Conservation (phyloP, 2,797 vertebrate species). For the Alectoris magna region DNA sequence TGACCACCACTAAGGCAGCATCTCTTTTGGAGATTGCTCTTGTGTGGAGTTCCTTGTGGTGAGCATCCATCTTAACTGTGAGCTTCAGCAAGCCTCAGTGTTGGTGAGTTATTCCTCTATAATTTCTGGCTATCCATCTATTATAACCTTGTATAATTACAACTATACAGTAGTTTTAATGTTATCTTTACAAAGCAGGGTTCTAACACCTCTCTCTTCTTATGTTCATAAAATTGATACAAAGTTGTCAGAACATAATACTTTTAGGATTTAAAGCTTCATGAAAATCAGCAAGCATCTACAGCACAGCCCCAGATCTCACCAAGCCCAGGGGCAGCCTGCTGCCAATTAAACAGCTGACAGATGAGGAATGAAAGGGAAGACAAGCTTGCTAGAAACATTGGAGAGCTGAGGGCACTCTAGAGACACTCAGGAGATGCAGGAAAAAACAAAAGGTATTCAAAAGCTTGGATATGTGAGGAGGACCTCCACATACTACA, state of each 20-base stretch:
- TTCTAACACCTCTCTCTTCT: neutral
- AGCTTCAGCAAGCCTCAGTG: no score
- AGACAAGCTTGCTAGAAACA: neutral
- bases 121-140: no score
- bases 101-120: no score
- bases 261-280: neutral
- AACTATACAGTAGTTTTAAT: neutral
- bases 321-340: neutral
- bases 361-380: neutral
- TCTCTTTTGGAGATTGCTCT: no score
- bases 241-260: neutral
- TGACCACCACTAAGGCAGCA: no score
- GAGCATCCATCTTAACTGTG: no score
- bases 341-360: neutral
- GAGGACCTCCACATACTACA: neutral
- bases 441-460: neutral
- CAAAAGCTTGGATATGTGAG: rapidly evolving
- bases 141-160: no score
- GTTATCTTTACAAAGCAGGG: neutral
- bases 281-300: neutral
- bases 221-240: neutral
- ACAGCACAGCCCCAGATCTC: neutral
- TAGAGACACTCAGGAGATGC: neutral
- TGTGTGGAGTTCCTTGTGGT: no score
- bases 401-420: neutral